phyloP scores from a whole-genome alignment of 2,113 vertebrate genomes.

The Carassius carassius region DNA sequence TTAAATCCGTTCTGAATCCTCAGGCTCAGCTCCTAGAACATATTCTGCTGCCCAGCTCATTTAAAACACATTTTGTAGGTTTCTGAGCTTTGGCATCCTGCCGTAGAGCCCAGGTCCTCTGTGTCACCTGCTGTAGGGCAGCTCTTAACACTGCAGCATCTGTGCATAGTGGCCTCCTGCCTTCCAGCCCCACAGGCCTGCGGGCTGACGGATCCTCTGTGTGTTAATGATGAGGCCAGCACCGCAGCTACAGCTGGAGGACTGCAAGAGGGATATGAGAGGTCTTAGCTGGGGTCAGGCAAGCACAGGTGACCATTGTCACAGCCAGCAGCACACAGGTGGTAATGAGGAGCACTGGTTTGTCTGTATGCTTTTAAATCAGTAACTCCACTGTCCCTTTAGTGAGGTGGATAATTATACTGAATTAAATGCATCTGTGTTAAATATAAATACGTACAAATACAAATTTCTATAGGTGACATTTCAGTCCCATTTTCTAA shows the following conservation, averaged over 20 bases:
- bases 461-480: background rate
- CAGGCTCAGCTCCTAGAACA: conserved; percentile 1
- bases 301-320: conserved; percentile 58
- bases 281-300: conserved; percentile 52
- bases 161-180: conserved; percentile 46
- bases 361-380: conserved; percentile 20
- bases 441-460: background rate
- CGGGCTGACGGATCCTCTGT: conserved; percentile 48
- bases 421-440: background rate
- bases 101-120: background rate
- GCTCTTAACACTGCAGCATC: conserved; percentile 45
- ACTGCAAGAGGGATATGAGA: conserved; percentile 33
- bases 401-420: background rate
- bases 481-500: background rate
- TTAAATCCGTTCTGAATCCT: conserved; percentile 16
- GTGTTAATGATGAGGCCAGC: conserved; percentile 61
- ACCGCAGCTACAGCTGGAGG: conserved; percentile 59
- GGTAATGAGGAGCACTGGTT: background rate
- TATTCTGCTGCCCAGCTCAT: conserved; percentile 17
- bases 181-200: conserved; percentile 26
- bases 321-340: conserved; percentile 18
- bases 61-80: conserved; percentile 31
- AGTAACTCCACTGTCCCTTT: conserved; percentile 22
- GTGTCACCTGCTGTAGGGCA: conserved; percentile 27
- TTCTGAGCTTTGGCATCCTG: conserved; percentile 19